A percentile compares a stretch with the other conserved stretches of the same genome.
Conservation (phyloP, 2,888 invertebrate species). For the Dryomyza anilis region DNA sequence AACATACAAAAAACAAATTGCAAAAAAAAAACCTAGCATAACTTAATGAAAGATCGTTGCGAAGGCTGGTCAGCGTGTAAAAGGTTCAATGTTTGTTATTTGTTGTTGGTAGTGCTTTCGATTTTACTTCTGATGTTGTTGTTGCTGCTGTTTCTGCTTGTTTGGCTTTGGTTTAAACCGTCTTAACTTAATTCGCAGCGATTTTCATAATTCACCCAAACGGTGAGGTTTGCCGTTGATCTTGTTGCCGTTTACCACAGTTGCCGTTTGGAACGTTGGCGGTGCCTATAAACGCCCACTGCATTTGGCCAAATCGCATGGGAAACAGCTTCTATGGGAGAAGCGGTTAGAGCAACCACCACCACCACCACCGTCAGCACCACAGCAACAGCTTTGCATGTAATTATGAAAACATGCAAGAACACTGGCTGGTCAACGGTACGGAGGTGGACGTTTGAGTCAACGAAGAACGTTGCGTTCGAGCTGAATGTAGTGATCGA, state of each 20-base stretch:
- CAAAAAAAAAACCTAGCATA: neutral
- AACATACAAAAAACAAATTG: neutral
- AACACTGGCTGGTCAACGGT: neutral
- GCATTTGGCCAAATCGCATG: neutral
- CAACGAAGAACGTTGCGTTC: too few relatives aligned
- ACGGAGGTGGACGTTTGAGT: too few relatives aligned
- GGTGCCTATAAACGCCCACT: slow-evolving; percentile 27
- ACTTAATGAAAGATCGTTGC: neutral
- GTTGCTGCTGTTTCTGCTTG: slow-evolving; percentile 4
- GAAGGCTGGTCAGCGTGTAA: neutral
- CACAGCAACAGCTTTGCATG: slow-evolving; percentile 43
- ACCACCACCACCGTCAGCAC: too few relatives aligned
- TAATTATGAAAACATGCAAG: slow-evolving; percentile 54
- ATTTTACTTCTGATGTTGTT: slow-evolving; percentile 11
- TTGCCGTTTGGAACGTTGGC: too few relatives aligned
- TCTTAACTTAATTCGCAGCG: slow-evolving; percentile 56
- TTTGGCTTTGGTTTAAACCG: slow-evolving; percentile 36
- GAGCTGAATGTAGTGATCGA: too few relatives aligned
- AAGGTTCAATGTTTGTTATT: slow-evolving; percentile 2
- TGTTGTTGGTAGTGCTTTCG: neutral
- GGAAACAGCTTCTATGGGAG: too few relatives aligned
- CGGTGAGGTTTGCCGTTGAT: neutral
- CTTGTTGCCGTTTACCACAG: too few relatives aligned
- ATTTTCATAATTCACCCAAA: slow-evolving; percentile 56
- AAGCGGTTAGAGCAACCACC: neutral